Evolutionary conservation across 2,888 invertebrate genomes (phyloP).

Genomic region (Apomyelois bistriatella): DNA sequence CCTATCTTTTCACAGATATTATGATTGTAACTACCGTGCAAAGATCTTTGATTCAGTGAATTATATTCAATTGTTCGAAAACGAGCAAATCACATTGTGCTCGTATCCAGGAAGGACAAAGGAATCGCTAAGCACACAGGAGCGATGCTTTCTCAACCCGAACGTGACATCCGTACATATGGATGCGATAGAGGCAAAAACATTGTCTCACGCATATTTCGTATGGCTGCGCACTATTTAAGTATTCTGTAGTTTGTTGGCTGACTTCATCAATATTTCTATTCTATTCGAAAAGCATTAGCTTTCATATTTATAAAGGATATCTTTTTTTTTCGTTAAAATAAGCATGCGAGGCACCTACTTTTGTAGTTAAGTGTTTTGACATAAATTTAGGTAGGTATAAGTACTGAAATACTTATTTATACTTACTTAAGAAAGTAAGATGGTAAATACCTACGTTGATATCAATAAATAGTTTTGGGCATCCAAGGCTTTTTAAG

Average conservation of each 20-base stretch:
- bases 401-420: no score
- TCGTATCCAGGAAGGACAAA: slow-evolving; percentile 28
- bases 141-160: slow-evolving; percentile 41
- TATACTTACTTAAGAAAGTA: no score
- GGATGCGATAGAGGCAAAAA: slow-evolving; percentile 36
- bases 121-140: slow-evolving; percentile 37
- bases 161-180: slow-evolving; percentile 60
- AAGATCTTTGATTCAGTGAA: slow-evolving; percentile 2
- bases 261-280: slow-evolving; percentile 7
- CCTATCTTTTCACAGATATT: background rate
- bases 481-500: no score
- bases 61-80: background rate
- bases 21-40: background rate
- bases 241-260: background rate
- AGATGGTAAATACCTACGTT: no score
- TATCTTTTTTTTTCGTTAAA: no score
- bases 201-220: slow-evolving; percentile 45
- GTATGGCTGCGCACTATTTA: background rate
- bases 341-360: no score
- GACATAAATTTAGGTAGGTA: no score
- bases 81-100: background rate
- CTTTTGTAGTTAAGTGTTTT: no score
- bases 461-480: no score
- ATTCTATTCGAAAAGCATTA: background rate
- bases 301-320: background rate